Evolutionary conservation across 2,113 vertebrate genomes (phyloP).

Genomic region (Apteryx owenii): DNA sequence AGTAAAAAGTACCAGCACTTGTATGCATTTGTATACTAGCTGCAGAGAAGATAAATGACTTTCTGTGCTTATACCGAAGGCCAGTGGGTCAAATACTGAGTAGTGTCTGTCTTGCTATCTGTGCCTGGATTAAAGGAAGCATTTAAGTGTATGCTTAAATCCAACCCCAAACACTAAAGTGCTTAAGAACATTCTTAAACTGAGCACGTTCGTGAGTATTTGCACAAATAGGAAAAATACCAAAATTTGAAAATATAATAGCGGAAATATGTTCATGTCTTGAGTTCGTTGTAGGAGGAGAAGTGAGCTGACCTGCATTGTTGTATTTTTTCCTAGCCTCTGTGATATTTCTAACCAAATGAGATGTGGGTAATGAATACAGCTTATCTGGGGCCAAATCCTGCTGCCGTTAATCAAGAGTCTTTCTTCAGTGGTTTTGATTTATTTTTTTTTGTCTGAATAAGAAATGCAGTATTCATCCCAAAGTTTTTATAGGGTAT

Average conservation of each 20-base stretch:
- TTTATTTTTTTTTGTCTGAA: background rate
- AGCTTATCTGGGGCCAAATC: conserved; percentile 16
- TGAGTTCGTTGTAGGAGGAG: background rate
- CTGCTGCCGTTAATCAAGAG: background rate
- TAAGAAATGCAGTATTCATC: background rate
- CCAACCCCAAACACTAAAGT: background rate
- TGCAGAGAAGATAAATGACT: conserved; percentile 17
- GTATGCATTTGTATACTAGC: background rate
- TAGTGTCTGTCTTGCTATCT: background rate
- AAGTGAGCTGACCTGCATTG: background rate
- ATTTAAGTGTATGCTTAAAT: conserved; percentile 19
- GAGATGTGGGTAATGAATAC: background rate
- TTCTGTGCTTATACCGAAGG: conserved; percentile 26
- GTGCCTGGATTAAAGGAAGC: conserved; percentile 46
- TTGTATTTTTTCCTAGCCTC: background rate
- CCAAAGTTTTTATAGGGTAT: background rate
- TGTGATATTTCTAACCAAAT: background rate
- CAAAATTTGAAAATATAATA: background rate
- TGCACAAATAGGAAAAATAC: conserved; percentile 48
- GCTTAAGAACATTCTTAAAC: background rate
- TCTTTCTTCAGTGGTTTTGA: background rate
- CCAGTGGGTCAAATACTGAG: conserved; percentile 51
- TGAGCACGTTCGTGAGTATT: conserved; percentile 23
- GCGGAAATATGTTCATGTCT: background rate
- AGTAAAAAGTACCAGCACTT: conserved; percentile 12